Evolutionary conservation across 2,113 vertebrate genomes (phyloP).

Genomic region (Alouatta palliata): DNA sequence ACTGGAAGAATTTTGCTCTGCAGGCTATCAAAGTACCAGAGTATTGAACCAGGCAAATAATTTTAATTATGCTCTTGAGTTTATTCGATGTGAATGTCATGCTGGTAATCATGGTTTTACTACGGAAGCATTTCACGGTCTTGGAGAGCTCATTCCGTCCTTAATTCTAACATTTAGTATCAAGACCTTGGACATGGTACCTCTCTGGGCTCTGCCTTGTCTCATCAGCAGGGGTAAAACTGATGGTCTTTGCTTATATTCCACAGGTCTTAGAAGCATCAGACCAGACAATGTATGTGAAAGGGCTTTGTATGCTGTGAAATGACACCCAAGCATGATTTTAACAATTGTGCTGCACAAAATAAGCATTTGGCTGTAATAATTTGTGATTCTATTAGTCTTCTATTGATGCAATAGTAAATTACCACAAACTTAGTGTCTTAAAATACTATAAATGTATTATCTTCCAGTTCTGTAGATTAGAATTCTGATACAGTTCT

Average conservation of each 20-base stretch:
- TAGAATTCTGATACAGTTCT: background rate
- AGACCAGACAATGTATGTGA: background rate
- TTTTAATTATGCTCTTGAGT: background rate
- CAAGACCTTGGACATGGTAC: background rate
- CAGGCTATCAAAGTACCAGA: background rate
- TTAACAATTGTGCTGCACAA: background rate
- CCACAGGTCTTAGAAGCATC: background rate
- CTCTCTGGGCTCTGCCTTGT: background rate
- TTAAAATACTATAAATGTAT: background rate
- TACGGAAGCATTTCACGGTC: background rate
- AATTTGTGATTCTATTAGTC: background rate
- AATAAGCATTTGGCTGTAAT: background rate
- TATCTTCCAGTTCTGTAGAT: background rate
- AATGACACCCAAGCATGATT: background rate
- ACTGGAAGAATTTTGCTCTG: background rate
- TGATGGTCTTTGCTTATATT: background rate
- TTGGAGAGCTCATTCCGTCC: background rate
- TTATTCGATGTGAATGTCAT: background rate
- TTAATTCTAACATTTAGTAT: background rate
- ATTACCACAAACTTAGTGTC: background rate
- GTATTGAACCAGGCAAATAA: background rate
- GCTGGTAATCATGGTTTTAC: background rate
- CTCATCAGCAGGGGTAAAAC: background rate
- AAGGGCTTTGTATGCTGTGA: background rate
- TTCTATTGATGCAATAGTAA: background rate